Evolutionary conservation across 1,140 invertebrate genomes (phyloP), one percentile per base, ranked within the genome.

Genomic region (Scylla paramamosain): DNA sequence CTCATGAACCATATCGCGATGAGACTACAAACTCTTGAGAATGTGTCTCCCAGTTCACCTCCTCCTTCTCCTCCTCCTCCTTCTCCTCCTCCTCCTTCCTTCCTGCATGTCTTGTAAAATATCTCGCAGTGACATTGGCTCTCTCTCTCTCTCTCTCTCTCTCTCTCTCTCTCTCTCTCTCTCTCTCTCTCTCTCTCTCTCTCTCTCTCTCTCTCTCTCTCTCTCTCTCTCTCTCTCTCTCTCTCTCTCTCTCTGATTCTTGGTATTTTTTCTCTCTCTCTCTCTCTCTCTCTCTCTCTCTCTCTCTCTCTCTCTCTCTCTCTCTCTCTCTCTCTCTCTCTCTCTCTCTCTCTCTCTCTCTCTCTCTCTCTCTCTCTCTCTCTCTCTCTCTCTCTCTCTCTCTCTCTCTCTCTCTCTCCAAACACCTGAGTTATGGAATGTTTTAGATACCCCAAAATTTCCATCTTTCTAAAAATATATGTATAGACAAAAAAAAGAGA

Each of bases 211-310:
- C 39, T 96, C 94, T 87, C 91, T 45, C 91, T 94, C 67, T 91
- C 96, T 98, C 98, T 95, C 98, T 97, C 96, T 98, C 98, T 96
- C 96, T 31, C 39, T 95, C 20, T 95, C 96, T n/a, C 96, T 96
- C 2, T 52, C 89, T 45, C 83, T 84, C 83, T 25, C 25, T 87
- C 29, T 45, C 14, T 31, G 2, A 12, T 45, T 87, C 12, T 45
- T n/a, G 3, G 3, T 45, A 14, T 29, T 39, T 29, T 45, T 28
- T 39, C 28, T 45, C 31, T 87, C 25, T 31, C 28, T 31, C 31
- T 45, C 20, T 67, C 31, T 84, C 4, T 82, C 82, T 25, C 14
- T 7, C 14, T 45, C 10, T 87, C 39, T 59, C 52, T 91, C 1
- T 48, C 90, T 32, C 28, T 91, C 90, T 29, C 48, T 91, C 8